Evolutionary conservation across 2,797 vertebrate genomes (phyloP).

Genomic region (Triplophysa bombifrons): DNA sequence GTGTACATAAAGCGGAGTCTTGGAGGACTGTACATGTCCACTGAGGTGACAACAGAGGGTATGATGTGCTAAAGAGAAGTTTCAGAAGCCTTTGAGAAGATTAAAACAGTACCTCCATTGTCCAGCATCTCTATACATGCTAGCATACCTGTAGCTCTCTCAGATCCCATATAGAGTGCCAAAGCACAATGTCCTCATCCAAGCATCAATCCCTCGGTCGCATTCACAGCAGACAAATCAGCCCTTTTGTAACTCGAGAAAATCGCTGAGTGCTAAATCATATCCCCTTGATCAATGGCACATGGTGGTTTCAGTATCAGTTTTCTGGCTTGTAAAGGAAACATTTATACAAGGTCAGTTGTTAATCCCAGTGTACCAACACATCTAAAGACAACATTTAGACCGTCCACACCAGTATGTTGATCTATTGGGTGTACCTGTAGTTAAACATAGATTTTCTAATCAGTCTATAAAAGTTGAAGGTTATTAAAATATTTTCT

Average conservation of each 20-base stretch:
- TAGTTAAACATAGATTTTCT: background rate
- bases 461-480: background rate
- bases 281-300: slow-evolving; percentile 60
- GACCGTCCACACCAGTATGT: background rate
- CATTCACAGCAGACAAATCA: slow-evolving; percentile 9
- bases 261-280: slow-evolving; percentile 60
- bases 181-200: slow-evolving; percentile 43
- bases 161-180: slow-evolving; percentile 49
- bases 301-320: slow-evolving; percentile 59
- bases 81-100: slow-evolving; percentile 67
- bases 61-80: slow-evolving; percentile 60
- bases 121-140: slow-evolving; percentile 67
- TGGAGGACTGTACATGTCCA: slow-evolving; percentile 17
- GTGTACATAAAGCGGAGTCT: background rate
- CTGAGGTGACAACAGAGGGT: slow-evolving; percentile 69
- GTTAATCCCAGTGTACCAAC: slow-evolving; percentile 23
- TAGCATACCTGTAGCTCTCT: slow-evolving; percentile 47
- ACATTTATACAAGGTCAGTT: slow-evolving; percentile 27
- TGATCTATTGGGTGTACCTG: slow-evolving; percentile 1
- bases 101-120: slow-evolving; percentile 76
- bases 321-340: slow-evolving; percentile 32
- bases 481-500: background rate
- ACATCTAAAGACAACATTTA: slow-evolving; percentile 20
- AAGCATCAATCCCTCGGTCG: slow-evolving; percentile 37
- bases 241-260: slow-evolving; percentile 35